These are phyloP conservation scores for Pachyseris speciosa DNA, from an alignment of 64 coral and sea anemone species.

Conservation along the genomic window DNA sequence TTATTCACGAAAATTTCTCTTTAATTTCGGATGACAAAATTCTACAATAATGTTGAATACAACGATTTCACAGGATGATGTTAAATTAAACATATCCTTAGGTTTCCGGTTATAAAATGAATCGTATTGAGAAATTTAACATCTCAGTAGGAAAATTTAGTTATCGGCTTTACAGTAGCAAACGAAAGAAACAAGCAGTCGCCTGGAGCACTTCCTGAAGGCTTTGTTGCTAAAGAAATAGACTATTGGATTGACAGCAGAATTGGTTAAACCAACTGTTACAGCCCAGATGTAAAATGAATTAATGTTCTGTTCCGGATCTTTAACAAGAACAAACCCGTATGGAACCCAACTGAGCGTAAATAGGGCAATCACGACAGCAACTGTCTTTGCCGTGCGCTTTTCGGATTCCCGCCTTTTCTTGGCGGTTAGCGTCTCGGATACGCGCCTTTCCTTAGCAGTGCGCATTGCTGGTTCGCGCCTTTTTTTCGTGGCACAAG, in stretches of 20 bases:
- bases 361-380: constrained; percentile 46
- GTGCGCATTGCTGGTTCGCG: too few relatives aligned
- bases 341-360: constrained; percentile 57
- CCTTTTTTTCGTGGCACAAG: neutral
- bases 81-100: too few relatives aligned
- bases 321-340: constrained; percentile 59
- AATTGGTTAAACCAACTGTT: constrained; percentile 47
- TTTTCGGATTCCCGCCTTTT: constrained; percentile 43
- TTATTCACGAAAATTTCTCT: too few relatives aligned
- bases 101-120: too few relatives aligned
- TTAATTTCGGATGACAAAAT: too few relatives aligned
- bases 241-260: constrained; percentile 49
- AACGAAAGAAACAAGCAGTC: neutral
- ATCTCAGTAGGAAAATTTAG: too few relatives aligned
- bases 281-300: constrained; percentile 66
- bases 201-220: constrained; percentile 22
- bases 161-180: neutral
- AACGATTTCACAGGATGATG: too few relatives aligned
- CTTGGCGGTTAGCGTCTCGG: neutral
- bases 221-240: constrained; percentile 62
- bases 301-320: constrained; percentile 50
- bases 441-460: too few relatives aligned
- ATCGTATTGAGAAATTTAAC: too few relatives aligned
- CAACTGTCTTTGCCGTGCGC: constrained; percentile 53
- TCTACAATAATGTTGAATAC: too few relatives aligned